phyloP scores from a whole-genome alignment of 1,140 invertebrate genomes.

The Dysdera silvatica region DNA sequence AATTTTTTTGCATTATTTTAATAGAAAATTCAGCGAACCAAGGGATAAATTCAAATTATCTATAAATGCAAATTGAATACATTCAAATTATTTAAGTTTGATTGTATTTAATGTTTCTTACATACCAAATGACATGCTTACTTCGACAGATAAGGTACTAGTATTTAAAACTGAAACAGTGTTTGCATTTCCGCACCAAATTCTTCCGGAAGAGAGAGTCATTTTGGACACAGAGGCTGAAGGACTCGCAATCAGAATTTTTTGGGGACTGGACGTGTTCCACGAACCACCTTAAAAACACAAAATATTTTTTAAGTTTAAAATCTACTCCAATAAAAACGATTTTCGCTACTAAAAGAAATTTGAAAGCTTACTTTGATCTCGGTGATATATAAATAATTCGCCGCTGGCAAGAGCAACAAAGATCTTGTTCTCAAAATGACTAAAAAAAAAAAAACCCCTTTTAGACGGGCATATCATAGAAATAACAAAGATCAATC shows the following conservation, averaged over 20 bases:
- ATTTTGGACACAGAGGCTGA: conserved; percentile 68
- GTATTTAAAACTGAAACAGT: conserved; percentile 75
- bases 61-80: too few species aligned
- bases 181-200: conserved; percentile 84
- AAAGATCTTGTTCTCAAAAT: conserved; percentile 85
- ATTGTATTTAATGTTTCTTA: background rate
- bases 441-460: conserved; percentile 54
- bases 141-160: conserved; percentile 56
- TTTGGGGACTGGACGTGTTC: conserved; percentile 68
- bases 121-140: conserved; percentile 37
- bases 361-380: conserved; percentile 47
- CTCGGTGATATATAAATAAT: conserved; percentile 65
- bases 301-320: background rate
- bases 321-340: background rate
- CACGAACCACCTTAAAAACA: conserved; percentile 57
- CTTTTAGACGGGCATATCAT: conserved; percentile 19
- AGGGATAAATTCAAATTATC: too few species aligned
- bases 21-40: too few species aligned
- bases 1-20: too few species aligned
- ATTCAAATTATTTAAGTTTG: too few species aligned
- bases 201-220: conserved; percentile 66
- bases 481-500: background rate
- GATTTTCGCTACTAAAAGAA: background rate
- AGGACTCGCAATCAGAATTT: conserved; percentile 55
- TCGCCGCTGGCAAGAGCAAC: conserved; percentile 88